These are phyloP conservation scores for Erpornis zantholeuca DNA, from an alignment of 2,113 vertebrate genomes.

Conservation along the genomic window DNA sequence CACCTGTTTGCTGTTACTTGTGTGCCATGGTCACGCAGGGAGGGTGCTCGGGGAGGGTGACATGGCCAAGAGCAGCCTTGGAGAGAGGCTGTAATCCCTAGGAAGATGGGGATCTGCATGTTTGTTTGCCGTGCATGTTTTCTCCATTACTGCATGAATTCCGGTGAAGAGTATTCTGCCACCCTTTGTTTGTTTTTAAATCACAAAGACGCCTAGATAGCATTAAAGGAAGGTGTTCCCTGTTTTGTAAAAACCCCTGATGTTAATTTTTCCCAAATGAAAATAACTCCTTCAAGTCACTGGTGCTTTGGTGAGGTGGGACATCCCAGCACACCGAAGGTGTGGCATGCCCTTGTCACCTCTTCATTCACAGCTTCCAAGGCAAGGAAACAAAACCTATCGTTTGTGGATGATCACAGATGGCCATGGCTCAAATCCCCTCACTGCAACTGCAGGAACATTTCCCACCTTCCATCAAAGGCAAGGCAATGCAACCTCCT, in stretches of 20 bases:
- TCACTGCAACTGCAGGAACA: not conserved
- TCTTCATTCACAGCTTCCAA: not conserved
- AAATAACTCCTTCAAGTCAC: not conserved
- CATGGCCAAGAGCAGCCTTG: not conserved
- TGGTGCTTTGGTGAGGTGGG: not conserved
- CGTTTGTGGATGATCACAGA: not conserved
- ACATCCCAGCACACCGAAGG: not conserved
- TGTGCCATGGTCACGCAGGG: not conserved
- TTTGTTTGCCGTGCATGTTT: not conserved
- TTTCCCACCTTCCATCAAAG: not conserved
- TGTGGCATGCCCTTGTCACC: not conserved
- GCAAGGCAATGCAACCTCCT: not conserved
- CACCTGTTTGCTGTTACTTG: not conserved
- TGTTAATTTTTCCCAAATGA: not conserved
- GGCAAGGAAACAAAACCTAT: not conserved
- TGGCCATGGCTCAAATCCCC: not conserved
- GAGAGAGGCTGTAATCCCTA: not conserved
- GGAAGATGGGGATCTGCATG: not conserved
- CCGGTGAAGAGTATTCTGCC: not conserved
- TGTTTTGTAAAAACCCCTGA: not conserved
- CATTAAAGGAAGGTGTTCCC: not conserved
- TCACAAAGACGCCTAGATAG: not conserved
- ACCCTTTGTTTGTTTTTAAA: not conserved
- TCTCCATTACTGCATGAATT: not conserved
- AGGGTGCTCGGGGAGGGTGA: rapidly evolving